phyloP scores from a whole-genome alignment of 2,113 vertebrate species.

The Nycticryphes semicollaris region DNA sequence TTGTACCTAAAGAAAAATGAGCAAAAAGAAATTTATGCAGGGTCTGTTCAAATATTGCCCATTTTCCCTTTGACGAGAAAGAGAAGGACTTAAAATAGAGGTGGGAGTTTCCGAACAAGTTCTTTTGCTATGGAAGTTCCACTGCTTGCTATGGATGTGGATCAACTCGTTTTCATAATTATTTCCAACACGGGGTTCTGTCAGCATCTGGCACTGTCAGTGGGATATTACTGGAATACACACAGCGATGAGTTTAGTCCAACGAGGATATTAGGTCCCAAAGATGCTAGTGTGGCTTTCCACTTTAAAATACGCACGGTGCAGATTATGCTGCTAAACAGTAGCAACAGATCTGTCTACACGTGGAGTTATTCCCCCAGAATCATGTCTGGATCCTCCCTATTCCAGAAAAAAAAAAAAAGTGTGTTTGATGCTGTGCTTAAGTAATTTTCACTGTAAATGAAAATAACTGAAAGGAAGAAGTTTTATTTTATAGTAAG shows the following conservation, averaged over 20 bases:
- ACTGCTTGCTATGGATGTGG: background rate
- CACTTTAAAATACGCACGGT: background rate
- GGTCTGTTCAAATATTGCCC: background rate
- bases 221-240: background rate
- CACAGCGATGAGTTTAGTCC: background rate
- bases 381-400: slow-evolving; percentile 3
- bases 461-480: slow-evolving; percentile 15
- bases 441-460: background rate
- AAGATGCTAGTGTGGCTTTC: background rate
- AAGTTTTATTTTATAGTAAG: slow-evolving; percentile 2
- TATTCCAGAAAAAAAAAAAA: background rate
- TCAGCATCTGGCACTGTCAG: background rate
- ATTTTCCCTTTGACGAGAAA: background rate
- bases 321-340: background rate
- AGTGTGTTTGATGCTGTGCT: background rate
- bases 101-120: background rate
- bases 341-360: slow-evolving; percentile 37
- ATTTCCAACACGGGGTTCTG: background rate
- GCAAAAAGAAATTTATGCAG: background rate
- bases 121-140: background rate
- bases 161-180: background rate
- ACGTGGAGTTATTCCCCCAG: background rate
- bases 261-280: background rate
- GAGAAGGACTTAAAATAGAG: background rate
- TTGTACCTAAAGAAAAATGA: slow-evolving; percentile 14